Base-by-base conservation (phyloP, 2,113 vertebrate species). In the Mixornis gularis region DNA sequence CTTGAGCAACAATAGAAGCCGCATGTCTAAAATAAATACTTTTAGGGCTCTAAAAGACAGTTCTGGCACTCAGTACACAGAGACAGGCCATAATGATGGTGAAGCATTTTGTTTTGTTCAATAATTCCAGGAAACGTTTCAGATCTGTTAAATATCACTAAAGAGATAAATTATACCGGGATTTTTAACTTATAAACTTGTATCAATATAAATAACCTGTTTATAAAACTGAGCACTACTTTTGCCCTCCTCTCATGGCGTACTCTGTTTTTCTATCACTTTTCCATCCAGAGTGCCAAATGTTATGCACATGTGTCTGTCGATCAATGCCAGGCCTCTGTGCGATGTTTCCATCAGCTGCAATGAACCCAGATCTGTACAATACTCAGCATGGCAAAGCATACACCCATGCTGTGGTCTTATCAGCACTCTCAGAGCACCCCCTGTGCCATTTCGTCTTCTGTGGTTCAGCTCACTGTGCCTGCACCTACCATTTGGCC, bases 371-470 rank as follows among this genome's bases (percentile, higher is more conserved):
- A 77, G n/a, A 49, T 38, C 46, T 24, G 38, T 30, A 10, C 36
- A 53, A 20, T 3, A 21, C 15, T 13, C 27, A 27, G 41, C 71
- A 32, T 0, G 32, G 8, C 25, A 60, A 64, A 64, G 40, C 12
- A 29, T 0, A 24, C 2, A 82, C 3, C 2, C 18, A 20, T 3
- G 20, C 62, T 17, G 3, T 12, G 13, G 17, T 12, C 55, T 60
- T 30, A 18, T 0, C 16, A 84, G 40, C 38, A 9, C 21, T 17
- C 52, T 40, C n/a, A 43, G 29, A 63, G 72, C 22, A 38, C 15
- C 44, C 2, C 3, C 6, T 26, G 12, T 3, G 2, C 10, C 8
- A 5, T 19, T 63, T 40, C 26, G 56, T 12, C 46, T 38, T 25
- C 12, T n/a, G 3, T 3, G 40, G 32, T n/a, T 80, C 80, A 53